Conservation (phyloP, 2,797 vertebrate genomes). For the Kryptopterus vitreolus region DNA sequence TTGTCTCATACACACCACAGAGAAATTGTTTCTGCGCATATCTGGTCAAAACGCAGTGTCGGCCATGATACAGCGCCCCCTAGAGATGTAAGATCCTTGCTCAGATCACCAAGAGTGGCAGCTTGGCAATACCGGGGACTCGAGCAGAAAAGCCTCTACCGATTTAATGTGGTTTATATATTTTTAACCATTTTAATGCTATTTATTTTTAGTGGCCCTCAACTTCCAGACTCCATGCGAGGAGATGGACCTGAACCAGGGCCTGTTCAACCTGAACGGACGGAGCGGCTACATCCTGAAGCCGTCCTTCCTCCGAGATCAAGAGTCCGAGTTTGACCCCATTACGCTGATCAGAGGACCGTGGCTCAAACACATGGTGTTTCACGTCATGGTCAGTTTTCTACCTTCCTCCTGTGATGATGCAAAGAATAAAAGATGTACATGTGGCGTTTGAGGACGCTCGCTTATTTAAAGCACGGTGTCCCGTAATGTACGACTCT, state of each 20-base stretch:
- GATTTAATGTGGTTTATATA: too few species aligned
- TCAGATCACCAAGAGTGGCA: too few species aligned
- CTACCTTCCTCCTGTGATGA: neutral
- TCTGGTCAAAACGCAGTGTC: too few species aligned
- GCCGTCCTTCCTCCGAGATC: slow-evolving; percentile 82
- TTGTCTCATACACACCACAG: too few species aligned
- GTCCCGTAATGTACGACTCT: neutral
- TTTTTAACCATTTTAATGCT: too few species aligned
- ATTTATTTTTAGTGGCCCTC: slow-evolving; percentile 83
- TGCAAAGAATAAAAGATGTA: neutral
- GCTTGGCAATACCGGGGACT: too few species aligned
- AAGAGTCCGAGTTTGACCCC: slow-evolving; percentile 81
- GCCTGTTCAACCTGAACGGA: slow-evolving; percentile 86
- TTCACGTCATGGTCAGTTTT: slow-evolving; percentile 81
- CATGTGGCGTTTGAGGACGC: neutral
- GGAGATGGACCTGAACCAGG: slow-evolving; percentile 92
- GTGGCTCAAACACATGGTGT: slow-evolving; percentile 82
- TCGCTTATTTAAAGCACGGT: neutral
- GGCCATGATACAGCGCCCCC: too few species aligned
- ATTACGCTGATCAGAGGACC: slow-evolving; percentile 80
- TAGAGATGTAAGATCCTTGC: too few species aligned
- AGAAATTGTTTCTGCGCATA: too few species aligned
- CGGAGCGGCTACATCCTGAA: slow-evolving; percentile 91
- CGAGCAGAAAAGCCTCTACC: too few species aligned
- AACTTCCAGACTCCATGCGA: slow-evolving; percentile 89